These are phyloP conservation scores for Protobothrops flavoviridis DNA, from an alignment of 2,113 vertebrate genomes.

Conservation along the genomic window DNA sequence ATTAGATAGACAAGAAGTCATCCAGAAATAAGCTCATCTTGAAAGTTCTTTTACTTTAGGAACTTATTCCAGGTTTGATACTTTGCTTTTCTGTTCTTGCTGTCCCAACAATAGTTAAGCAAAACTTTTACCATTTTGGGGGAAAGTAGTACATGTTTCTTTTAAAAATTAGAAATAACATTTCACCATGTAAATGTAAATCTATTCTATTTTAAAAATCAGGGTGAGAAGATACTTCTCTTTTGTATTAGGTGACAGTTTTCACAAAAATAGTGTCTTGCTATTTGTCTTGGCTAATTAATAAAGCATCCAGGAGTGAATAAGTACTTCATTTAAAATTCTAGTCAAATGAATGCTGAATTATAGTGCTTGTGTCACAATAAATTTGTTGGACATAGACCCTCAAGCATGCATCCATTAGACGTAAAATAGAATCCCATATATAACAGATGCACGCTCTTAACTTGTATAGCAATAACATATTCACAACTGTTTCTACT, in stretches of 20 bases:
- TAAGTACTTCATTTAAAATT: not conserved
- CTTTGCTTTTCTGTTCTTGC: not conserved
- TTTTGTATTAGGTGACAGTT: slow-evolving; percentile 13
- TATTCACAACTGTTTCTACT: not conserved
- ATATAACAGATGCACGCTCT: not conserved
- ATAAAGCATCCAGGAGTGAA: slow-evolving; percentile 8
- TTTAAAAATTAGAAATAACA: not conserved
- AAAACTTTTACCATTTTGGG: not conserved
- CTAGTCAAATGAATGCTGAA: not conserved
- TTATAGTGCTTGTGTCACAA: not conserved
- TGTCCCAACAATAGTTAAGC: not conserved
- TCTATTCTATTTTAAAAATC: not conserved
- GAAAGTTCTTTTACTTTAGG: not conserved
- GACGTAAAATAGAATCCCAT: not conserved
- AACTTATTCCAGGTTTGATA: not conserved
- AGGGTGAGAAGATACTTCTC: slow-evolving; percentile 2
- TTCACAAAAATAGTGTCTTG: slow-evolving; percentile 22
- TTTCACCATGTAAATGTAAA: not conserved
- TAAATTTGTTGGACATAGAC: not conserved
- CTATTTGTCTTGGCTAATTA: slow-evolving; percentile 18
- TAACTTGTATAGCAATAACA: not conserved
- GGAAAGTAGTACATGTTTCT: not conserved
- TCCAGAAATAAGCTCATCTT: not conserved
- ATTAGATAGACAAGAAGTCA: not conserved
- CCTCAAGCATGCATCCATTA: not conserved